Conservation (phyloP, 1,140 invertebrate species). For the Pteromalus puparum region DNA sequence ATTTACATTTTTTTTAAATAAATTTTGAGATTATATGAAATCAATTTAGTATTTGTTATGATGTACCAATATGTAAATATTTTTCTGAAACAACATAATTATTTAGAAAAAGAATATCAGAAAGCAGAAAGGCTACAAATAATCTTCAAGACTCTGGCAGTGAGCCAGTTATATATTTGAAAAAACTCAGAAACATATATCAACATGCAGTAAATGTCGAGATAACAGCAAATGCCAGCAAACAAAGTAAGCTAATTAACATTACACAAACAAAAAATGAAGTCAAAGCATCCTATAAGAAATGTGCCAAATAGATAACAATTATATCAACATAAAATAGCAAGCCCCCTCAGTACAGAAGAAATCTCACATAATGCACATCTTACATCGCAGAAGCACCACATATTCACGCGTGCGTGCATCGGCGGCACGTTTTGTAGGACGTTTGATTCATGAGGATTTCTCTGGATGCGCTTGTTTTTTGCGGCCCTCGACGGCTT, state of each 20-base stretch:
- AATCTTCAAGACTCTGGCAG: no score
- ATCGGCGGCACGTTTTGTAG: conserved; percentile 58
- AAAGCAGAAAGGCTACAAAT: no score
- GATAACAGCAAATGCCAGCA: background rate
- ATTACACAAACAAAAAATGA: background rate
- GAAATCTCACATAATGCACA: conserved; percentile 15
- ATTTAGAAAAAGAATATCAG: no score
- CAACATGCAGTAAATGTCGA: background rate
- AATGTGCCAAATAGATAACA: background rate
- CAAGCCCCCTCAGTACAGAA: background rate
- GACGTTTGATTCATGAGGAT: conserved; percentile 72
- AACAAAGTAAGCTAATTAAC: background rate
- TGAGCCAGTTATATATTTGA: no score
- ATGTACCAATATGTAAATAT: no score
- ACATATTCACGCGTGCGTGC: conserved; percentile 68
- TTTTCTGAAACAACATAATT: no score
- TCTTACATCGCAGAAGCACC: conserved; percentile 28
- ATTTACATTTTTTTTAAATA: background rate
- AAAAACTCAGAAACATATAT: background rate
- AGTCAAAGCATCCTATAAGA: background rate
- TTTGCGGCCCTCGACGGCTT: conserved; percentile 70
- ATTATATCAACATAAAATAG: no score
- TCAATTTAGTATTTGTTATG: no score
- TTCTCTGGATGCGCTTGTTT: conserved; percentile 65
- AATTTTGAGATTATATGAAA: conserved; percentile 21